Conservation (phyloP, 1,140 invertebrate species). For the Nasonia vitripennis region DNA sequence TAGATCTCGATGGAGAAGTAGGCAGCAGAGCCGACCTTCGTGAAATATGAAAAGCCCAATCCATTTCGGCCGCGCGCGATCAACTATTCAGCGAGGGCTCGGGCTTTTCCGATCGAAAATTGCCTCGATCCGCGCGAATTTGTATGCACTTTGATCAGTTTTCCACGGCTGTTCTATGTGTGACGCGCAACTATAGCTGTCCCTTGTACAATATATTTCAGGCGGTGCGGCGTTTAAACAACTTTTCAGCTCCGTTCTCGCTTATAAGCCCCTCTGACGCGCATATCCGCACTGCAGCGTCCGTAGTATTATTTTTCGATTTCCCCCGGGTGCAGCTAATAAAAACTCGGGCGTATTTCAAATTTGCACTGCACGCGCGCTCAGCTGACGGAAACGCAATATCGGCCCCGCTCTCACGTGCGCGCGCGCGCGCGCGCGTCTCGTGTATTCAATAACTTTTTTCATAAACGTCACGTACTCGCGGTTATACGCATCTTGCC, state of each 20-base stretch:
- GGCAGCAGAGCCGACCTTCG: constrained; percentile 14
- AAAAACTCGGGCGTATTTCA: not conserved
- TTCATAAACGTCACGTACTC: not conserved
- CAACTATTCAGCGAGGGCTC: not conserved
- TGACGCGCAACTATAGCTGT: too few relatives aligned
- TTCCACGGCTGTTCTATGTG: not conserved
- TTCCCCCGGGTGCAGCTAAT: constrained; percentile 21
- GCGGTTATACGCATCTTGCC: not conserved
- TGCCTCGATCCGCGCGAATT: not conserved
- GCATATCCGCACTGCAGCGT: not conserved
- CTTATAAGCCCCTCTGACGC: not conserved
- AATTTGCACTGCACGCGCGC: not conserved
- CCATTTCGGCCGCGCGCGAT: constrained; percentile 13
- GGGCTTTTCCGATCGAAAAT: constrained; percentile 24
- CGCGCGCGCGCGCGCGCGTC: not conserved
- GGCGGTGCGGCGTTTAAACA: constrained; percentile 3
- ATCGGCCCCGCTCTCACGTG: not conserved
- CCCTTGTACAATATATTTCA: not conserved
- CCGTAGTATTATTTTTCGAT: constrained; percentile 24
- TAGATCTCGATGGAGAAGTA: constrained; percentile 4
- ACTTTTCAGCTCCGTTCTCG: not conserved
- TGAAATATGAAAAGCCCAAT: constrained; percentile 33
- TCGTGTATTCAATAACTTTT: constrained; percentile 19
- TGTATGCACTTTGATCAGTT: not conserved
- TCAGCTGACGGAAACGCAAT: constrained; percentile 3